phyloP scores from a whole-genome alignment of 1,140 invertebrate species.

The Bombus picipes region DNA sequence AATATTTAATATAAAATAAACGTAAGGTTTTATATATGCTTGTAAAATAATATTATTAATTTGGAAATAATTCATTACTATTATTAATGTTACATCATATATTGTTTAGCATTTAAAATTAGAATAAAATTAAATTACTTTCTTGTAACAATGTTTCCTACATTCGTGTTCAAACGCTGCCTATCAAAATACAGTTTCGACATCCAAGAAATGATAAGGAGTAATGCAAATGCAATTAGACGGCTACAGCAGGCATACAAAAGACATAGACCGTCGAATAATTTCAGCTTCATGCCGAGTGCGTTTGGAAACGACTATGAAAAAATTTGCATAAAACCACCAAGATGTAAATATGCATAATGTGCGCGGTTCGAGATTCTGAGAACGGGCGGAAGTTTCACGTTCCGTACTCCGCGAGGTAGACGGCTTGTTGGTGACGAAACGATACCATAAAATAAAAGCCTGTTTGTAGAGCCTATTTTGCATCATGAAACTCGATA shows the following conservation, averaged over 20 bases:
- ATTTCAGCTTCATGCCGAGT: no score
- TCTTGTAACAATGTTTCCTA: background rate
- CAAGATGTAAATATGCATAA: slow-evolving; percentile 11
- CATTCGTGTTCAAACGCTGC: background rate
- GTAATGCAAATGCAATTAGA: slow-evolving; percentile 15
- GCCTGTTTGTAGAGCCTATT: background rate
- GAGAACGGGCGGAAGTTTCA: background rate
- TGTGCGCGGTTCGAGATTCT: background rate
- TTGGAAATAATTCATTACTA: no score
- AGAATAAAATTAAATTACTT: no score
- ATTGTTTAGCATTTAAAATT: no score
- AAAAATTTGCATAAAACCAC: slow-evolving; percentile 7
- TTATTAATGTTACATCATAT: no score
- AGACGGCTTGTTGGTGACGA: background rate
- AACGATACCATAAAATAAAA: background rate
- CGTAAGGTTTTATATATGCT: no score
- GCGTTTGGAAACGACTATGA: background rate
- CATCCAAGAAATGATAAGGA: background rate
- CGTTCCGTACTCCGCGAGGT: background rate
- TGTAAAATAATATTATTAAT: no score
- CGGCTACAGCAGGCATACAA: no score
- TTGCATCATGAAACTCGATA: no score
- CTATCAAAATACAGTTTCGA: background rate
- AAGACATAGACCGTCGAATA: background rate
- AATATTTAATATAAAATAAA: no score